Evolutionary conservation across 2,113 vertebrate genomes (phyloP), one percentile per base, ranked within the genome.

Genomic region (Cercopithecus mona): DNA sequence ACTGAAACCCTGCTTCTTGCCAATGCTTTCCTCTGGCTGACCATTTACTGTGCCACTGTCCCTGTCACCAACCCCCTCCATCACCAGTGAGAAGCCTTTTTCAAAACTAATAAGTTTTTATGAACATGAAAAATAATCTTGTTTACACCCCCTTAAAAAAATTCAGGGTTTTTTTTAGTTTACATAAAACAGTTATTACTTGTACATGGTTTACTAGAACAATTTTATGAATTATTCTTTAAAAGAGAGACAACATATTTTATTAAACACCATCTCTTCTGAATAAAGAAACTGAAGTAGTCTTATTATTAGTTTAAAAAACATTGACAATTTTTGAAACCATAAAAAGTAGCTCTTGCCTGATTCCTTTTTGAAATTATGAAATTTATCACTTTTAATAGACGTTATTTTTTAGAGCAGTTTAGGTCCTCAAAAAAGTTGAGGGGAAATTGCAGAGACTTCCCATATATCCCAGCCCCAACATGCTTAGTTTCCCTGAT

Each of bases 1-100:
- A 10, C 11, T n/a, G 30, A 32, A 11, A 17, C 0, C 8, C 12
- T 27, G 14, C 1, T 2, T 14, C 38, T 32, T 32, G 8, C 6
- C 48, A 25, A 2, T 12, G 40, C 8, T 27, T 5, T 32, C 35
- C 32, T 57, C 48, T 10, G 55, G 38, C 3, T 52, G 61, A 48
- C 27, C 52, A 38, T 17, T 8, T 35, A 6, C 1, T 25, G 43
- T 3, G 11, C 38, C 50, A 50, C 25, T 92, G 59, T 30, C 30
- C 5, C 66, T 43, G 16, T 52, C 30, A 64, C 35, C 13, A 14
- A 68, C 66, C 22, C 14, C 43, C 61, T 30, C 57, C 9, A 25
- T 18, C 61, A 64, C n/a, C 27, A 10, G 12, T 57, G 52, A 55
- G 27, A 45, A 23, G 38, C 3, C 40, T 57, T 75, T 38, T n/a